Percentiles rank a stretch among this genome's conserved stretches.
Evolutionary conservation across 2,888 invertebrate species (phyloP).

Genomic region (Agrilus mali): DNA sequence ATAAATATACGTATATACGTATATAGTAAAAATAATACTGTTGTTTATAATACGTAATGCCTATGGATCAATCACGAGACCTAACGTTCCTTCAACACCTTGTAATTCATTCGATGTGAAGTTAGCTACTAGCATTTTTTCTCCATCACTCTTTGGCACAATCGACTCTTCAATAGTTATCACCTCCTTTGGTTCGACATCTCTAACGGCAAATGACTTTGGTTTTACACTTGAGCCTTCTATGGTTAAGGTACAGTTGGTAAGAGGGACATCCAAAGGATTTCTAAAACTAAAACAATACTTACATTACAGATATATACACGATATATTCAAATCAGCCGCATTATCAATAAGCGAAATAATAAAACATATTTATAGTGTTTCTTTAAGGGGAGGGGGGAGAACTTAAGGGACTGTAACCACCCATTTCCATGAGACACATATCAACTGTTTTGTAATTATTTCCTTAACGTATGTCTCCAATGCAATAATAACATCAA

Average conservation of each 20-base stretch:
- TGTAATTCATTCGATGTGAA: constrained; percentile 54
- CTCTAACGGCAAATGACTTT: constrained; percentile 45
- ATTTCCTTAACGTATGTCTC: no score
- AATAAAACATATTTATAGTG: no score
- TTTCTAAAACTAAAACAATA: constrained; percentile 45
- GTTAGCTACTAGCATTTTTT: constrained; percentile 49
- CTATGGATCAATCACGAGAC: no score
- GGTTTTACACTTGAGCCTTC: constrained; percentile 58
- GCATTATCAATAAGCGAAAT: neutral
- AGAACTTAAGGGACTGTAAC: no score
- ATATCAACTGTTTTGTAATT: no score
- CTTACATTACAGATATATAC: neutral
- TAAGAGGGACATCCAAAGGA: constrained; percentile 48
- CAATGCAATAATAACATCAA: no score
- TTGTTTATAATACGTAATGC: no score
- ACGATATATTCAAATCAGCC: neutral
- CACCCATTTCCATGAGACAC: no score
- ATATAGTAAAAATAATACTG: no score
- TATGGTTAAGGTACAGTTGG: constrained; percentile 53
- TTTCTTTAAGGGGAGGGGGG: no score
- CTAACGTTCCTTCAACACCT: constrained; percentile 33
- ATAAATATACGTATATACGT: no score
- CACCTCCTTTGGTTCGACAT: constrained; percentile 50
- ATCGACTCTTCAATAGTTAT: constrained; percentile 49
- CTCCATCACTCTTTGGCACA: constrained; percentile 44